Evolutionary conservation across 1,140 invertebrate genomes (phyloP).

Genomic region (Venustaconcha ellipsiformis): DNA sequence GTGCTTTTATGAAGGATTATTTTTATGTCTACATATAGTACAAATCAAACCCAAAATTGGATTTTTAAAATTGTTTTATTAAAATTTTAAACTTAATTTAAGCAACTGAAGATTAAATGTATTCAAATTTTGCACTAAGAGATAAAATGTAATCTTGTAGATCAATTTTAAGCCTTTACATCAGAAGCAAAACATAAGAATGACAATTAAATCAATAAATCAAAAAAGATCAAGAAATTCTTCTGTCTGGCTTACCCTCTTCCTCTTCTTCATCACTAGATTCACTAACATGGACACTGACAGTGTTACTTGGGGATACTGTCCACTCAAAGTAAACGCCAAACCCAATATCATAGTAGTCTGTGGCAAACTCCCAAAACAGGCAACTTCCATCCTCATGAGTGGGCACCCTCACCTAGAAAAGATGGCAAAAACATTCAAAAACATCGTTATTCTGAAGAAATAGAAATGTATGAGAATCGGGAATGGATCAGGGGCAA

Average conservation of each 20-base stretch:
- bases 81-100: no score
- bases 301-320: slow-evolving; percentile 79
- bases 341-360: slow-evolving; percentile 98
- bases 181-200: no score
- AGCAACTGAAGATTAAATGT: no score
- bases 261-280: slow-evolving; percentile 90
- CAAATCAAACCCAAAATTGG: no score
- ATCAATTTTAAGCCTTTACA: no score
- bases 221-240: no score
- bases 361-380: slow-evolving; percentile 99
- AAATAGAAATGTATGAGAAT: background rate
- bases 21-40: no score
- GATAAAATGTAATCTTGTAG: no score
- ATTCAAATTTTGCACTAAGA: no score
- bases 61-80: no score
- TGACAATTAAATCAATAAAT: no score
- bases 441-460: background rate
- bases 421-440: background rate
- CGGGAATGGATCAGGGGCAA: background rate
- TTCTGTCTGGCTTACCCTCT: slow-evolving; percentile 28
- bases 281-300: slow-evolving; percentile 87
- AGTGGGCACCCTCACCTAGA: slow-evolving; percentile 91
- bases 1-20: no score
- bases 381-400: slow-evolving; percentile 92
- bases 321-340: slow-evolving; percentile 99